Evolutionary conservation across 2,888 invertebrate genomes (phyloP).

Genomic region (Scaptomyza reducta): DNA sequence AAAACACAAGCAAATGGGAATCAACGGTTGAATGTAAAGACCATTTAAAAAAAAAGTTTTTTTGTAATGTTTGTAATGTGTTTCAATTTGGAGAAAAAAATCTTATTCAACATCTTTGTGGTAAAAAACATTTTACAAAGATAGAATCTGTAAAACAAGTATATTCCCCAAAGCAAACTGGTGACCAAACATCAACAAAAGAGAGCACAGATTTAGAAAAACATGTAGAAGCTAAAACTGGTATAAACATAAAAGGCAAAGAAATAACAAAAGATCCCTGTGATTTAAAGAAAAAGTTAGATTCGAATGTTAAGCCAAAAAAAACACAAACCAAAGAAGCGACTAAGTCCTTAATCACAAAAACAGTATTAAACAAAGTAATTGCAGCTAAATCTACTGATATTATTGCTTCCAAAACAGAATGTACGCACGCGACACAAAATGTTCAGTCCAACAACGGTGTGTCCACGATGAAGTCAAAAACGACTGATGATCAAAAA

Average conservation of each 20-base stretch:
- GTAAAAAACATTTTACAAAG: slow-evolving; percentile 74
- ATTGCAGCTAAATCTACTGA: neutral
- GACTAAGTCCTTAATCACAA: neutral
- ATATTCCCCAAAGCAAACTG: slow-evolving; percentile 48
- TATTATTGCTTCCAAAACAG: neutral
- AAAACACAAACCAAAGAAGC: neutral
- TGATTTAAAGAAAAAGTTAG: neutral
- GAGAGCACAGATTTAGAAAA: neutral
- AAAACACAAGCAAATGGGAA: slow-evolving; percentile 50
- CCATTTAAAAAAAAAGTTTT: slow-evolving; percentile 38
- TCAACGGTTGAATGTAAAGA: slow-evolving; percentile 43
- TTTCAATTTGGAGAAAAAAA: slow-evolving; percentile 69
- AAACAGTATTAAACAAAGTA: neutral
- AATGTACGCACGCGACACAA: neutral
- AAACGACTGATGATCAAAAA: neutral
- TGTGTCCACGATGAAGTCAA: neutral
- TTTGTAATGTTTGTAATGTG: slow-evolving; percentile 72
- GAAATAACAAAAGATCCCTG: neutral
- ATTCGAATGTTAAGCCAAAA: neutral
- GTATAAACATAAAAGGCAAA: neutral
- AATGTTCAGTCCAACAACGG: neutral
- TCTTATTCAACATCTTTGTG: slow-evolving; percentile 72
- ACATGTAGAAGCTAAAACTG: neutral
- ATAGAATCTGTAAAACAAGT: slow-evolving; percentile 61
- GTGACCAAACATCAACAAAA: slow-evolving; percentile 1